These are phyloP conservation scores for Vicugna pacos DNA, from an alignment of 2,113 vertebrate species.

Conservation along the genomic window DNA sequence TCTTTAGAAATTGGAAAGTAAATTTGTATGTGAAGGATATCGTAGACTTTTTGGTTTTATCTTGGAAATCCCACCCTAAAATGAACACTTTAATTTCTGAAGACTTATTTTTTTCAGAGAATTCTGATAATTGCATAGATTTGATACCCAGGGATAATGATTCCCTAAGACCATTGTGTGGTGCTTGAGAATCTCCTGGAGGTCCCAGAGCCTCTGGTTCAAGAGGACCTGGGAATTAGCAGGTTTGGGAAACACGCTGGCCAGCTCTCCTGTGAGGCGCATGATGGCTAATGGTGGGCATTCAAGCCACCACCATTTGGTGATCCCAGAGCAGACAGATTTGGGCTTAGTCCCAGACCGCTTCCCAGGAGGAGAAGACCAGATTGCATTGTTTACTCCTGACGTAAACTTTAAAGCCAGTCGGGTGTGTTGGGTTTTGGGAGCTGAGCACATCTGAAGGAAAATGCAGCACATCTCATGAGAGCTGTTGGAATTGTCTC, in stretches of 20 bases:
- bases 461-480: not conserved
- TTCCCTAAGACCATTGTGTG: not conserved
- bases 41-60: slow-evolving; percentile 18
- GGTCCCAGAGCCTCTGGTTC: not conserved
- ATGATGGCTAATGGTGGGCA: not conserved
- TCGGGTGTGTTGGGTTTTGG: not conserved
- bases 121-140: not conserved
- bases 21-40: not conserved
- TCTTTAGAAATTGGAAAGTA: slow-evolving; percentile 31
- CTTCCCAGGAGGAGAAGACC: not conserved
- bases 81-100: not conserved
- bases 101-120: not conserved
- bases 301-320: not conserved
- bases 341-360: not conserved
- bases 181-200: not conserved
- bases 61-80: not conserved
- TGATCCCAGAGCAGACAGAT: not conserved
- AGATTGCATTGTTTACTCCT: not conserved
- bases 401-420: not conserved
- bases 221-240: not conserved
- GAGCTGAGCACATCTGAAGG: not conserved
- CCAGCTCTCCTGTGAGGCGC: not conserved
- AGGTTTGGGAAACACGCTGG: not conserved
- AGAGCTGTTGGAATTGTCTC: not conserved
- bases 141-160: not conserved